Percentiles rank a stretch among this genome's conserved stretches.
Evolutionary conservation across 1,140 invertebrate genomes (phyloP).

Genomic region (Diorhabda carinulata): DNA sequence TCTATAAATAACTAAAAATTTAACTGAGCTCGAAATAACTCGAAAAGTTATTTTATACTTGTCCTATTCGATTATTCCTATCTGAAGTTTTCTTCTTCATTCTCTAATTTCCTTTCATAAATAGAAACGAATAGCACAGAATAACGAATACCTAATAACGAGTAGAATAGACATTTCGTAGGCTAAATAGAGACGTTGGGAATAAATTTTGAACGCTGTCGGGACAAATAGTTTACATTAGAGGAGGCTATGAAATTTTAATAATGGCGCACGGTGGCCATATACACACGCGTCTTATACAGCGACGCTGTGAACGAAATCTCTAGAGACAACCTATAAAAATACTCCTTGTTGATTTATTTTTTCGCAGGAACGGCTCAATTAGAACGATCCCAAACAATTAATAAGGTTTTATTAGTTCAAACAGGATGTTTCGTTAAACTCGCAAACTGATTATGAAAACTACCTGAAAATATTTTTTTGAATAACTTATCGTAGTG

Average conservation of each 20-base stretch:
- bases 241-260: slow-evolving; percentile 29
- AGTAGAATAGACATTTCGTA: slow-evolving; percentile 13
- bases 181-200: slow-evolving; percentile 2
- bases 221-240: slow-evolving; percentile 31
- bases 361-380: neutral
- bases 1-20: too few species aligned
- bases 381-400: neutral
- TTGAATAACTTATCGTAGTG: too few species aligned
- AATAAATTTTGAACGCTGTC: slow-evolving; percentile 26
- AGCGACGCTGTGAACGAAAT: neutral
- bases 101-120: neutral
- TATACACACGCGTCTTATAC: slow-evolving; percentile 13
- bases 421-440: too few species aligned
- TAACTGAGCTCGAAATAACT: too few species aligned
- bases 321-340: neutral
- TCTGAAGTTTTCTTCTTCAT: too few species aligned
- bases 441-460: too few species aligned
- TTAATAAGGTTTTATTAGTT: too few species aligned
- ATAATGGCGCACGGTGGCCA: slow-evolving; percentile 16
- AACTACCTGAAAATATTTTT: too few species aligned
- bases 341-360: neutral
- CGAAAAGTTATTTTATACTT: too few species aligned
- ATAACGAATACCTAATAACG: neutral
- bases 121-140: neutral
- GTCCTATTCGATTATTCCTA: too few species aligned